These are phyloP conservation scores for Papilio xuthus DNA, from an alignment of 1,140 invertebrate genomes.

Conservation along the genomic window DNA sequence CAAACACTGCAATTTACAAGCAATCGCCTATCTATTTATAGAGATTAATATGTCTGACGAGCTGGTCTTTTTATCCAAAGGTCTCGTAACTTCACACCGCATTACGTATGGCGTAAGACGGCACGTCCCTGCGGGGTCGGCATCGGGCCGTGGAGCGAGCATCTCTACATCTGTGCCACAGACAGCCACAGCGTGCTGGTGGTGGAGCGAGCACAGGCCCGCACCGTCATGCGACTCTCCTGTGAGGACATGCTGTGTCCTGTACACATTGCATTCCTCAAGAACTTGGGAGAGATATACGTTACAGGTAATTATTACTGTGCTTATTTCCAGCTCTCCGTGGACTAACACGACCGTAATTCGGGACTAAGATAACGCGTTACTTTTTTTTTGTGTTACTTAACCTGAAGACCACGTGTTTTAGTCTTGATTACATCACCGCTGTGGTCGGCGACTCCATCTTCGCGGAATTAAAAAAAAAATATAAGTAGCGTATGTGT, in stretches of 20 bases:
- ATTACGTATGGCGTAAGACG: slow-evolving; percentile 80
- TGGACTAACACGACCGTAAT: neutral
- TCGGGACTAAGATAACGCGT: too few species aligned
- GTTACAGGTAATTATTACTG: slow-evolving; percentile 80
- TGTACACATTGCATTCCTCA: slow-evolving; percentile 85
- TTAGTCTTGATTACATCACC: too few species aligned
- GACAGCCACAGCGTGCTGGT: slow-evolving; percentile 82
- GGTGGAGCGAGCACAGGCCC: slow-evolving; percentile 81
- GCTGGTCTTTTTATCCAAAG: neutral
- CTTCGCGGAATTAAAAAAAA: too few species aligned
- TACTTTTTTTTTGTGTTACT: too few species aligned
- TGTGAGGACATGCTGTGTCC: slow-evolving; percentile 85
- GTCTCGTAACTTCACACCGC: slow-evolving; percentile 74
- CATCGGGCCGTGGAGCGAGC: slow-evolving; percentile 82
- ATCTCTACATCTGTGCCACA: slow-evolving; percentile 82
- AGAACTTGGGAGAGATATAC: slow-evolving; percentile 83
- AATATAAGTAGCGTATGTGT: too few species aligned
- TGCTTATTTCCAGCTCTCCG: neutral
- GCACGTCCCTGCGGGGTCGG: slow-evolving; percentile 83
- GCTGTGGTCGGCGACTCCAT: too few species aligned
- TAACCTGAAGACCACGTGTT: too few species aligned
- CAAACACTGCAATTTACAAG: neutral
- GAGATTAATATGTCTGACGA: slow-evolving; percentile 62
- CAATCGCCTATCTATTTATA: too few species aligned
- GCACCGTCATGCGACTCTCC: slow-evolving; percentile 77